Base-by-base conservation (phyloP, 1,140 invertebrate genomes). In the Ditylenchus dipsaci region DNA sequence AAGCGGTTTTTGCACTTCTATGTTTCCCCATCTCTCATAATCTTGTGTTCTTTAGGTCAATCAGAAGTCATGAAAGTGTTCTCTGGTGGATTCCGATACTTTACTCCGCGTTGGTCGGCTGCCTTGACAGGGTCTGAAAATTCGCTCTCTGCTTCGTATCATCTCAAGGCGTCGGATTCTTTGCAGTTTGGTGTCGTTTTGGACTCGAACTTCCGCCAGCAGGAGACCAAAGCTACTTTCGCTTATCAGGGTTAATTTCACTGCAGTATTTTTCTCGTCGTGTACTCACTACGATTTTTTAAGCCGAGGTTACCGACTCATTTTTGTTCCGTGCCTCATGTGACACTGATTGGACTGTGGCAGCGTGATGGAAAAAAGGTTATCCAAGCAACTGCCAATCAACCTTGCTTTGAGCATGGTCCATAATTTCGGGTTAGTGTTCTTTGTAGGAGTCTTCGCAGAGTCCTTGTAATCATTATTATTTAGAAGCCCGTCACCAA, bases 141-240 rank as follows among this genome's bases (percentile, higher is more conserved):
- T 88, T 29, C 90, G 89, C 29, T 84, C 90, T 64, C 94, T 97
- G 82, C 78, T 92, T 27, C 95, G 91, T 85, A 94, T 83, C 93
- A 93, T 85, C 93, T 95, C 82, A 92, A 90, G 86, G 90, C 92
- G 75, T 92, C 90, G 85, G 91, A 93, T 79, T 90, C 93, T 80
- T 84, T 98, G 62, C 89, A 88, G 72, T 86, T 85, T 65, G 87
- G 86, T 27, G 86, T 86, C 15, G 87, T 88, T 73, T 78, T 87
- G 38, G 87, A 88, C 65, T 90, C 91, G 9, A 93, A 91, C 83
- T 87, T 90, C 17, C 86, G 91, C 81, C 38, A 62, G 15, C 30
- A 65, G 45, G 94, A 97, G 84, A 90, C 91, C 5, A 88, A 90
- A n/a, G 91, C 91, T 38, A 91, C 91, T 0, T 87, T 97, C 73